A percentile compares a stretch with the other conserved stretches of the same genome.
These are phyloP conservation scores for Andrena haemorrhoa DNA, from an alignment of 2,888 invertebrate species.

Conservation along the genomic window DNA sequence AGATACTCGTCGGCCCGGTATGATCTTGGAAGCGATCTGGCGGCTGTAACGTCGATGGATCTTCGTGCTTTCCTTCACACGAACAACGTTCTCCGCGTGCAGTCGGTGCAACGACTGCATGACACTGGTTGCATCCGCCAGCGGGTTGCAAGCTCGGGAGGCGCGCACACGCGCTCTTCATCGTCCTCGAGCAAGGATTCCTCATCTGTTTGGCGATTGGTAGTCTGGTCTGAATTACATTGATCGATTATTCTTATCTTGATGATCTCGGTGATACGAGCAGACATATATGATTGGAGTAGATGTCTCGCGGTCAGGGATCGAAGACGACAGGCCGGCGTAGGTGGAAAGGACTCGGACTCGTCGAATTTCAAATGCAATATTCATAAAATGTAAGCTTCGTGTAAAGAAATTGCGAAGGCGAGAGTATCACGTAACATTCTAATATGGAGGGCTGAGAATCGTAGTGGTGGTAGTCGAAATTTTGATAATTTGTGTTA, in stretches of 20 bases:
- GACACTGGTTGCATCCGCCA: conserved; percentile 71
- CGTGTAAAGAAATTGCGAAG: background rate
- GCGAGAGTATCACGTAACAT: background rate
- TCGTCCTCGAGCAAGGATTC: conserved; percentile 52
- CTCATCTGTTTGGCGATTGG: conserved; percentile 22
- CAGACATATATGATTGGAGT: background rate
- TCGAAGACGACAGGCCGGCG: background rate
- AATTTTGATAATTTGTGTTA: too few species aligned
- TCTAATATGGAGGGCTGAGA: too few species aligned
- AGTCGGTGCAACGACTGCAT: conserved; percentile 65
- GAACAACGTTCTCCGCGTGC: conserved; percentile 52
- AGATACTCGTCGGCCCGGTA: background rate
- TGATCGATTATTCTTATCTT: conserved; percentile 37
- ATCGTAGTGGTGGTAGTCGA: too few species aligned
- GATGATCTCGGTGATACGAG: conserved; percentile 1
- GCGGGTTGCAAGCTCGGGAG: conserved; percentile 59
- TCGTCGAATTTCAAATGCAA: background rate
- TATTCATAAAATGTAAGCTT: background rate
- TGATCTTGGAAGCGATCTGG: conserved; percentile 20
- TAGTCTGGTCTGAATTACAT: conserved; percentile 31
- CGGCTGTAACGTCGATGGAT: background rate
- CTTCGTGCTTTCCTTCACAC: conserved; percentile 30
- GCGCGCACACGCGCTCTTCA: conserved; percentile 74
- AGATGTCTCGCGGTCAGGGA: background rate
- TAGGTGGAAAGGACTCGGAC: background rate